Evolutionary conservation across 2,888 invertebrate genomes (phyloP).

Genomic region (Polyommatus icarus): DNA sequence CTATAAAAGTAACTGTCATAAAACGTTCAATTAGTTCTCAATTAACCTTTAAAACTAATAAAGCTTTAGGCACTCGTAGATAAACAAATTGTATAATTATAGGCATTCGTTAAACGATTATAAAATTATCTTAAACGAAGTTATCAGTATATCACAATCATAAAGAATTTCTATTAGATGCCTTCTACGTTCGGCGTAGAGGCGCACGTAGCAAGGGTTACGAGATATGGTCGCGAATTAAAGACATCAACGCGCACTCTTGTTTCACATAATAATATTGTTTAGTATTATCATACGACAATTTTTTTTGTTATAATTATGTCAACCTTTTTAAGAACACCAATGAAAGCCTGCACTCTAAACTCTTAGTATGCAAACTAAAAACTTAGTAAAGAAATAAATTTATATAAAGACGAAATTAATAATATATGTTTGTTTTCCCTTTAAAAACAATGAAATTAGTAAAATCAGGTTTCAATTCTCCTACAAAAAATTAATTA

Average conservation of each 20-base stretch:
- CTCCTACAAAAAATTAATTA: no score
- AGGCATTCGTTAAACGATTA: background rate
- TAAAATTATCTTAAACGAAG: background rate
- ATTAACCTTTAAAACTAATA: background rate
- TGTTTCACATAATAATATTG: background rate
- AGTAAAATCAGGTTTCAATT: no score
- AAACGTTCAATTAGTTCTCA: background rate
- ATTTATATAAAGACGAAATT: no score
- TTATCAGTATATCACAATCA: background rate
- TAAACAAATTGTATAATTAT: background rate
- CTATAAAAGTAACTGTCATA: background rate
- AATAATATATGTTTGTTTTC: no score
- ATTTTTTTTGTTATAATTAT: no score
- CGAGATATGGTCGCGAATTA: slow-evolving; percentile 21
- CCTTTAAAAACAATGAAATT: no score
- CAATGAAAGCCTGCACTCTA: no score
- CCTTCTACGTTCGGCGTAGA: background rate
- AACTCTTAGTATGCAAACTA: no score
- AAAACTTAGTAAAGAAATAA: no score
- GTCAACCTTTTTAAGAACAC: no score
- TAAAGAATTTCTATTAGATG: background rate
- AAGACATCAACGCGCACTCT: slow-evolving; percentile 50
- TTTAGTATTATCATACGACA: no score
- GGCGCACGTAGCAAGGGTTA: background rate
- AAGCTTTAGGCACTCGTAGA: background rate